phyloP scores from a whole-genome alignment of 2,113 vertebrate genomes.

The Onychorhynchus coronatus region DNA sequence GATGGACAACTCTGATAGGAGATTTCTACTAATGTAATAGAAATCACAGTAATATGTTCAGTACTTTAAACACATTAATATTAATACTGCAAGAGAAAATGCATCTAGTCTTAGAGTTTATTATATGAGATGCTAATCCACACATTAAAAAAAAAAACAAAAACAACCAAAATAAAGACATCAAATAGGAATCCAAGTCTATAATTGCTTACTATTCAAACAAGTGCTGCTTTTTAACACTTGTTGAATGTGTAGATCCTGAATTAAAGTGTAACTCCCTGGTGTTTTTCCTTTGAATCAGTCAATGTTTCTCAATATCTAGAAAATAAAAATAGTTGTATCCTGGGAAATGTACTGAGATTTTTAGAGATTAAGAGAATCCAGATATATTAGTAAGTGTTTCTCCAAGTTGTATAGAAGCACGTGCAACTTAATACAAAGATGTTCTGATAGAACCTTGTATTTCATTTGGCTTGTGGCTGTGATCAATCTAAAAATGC shows the following conservation, averaged over 20 bases:
- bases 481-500: conserved; percentile 19
- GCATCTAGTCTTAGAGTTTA: background rate
- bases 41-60: background rate
- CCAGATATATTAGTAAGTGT: background rate
- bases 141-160: background rate
- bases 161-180: background rate
- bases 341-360: background rate
- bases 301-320: background rate
- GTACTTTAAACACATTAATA: background rate
- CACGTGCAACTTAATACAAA: background rate
- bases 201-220: background rate
- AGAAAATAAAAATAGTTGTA: background rate
- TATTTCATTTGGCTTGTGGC: conserved; percentile 10
- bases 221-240: background rate
- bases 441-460: background rate
- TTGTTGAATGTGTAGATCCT: background rate
- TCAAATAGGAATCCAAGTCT: background rate
- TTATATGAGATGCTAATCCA: background rate
- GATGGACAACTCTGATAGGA: background rate
- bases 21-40: background rate
- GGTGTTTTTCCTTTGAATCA: background rate
- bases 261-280: background rate
- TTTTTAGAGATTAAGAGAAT: background rate
- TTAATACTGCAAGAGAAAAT: background rate
- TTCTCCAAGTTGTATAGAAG: background rate